A percentile compares a stretch with the other conserved stretches of the same genome.
These are phyloP conservation scores for Metaphire vulgaris DNA, from an alignment of 1,140 invertebrate genomes.

Conservation along the genomic window DNA sequence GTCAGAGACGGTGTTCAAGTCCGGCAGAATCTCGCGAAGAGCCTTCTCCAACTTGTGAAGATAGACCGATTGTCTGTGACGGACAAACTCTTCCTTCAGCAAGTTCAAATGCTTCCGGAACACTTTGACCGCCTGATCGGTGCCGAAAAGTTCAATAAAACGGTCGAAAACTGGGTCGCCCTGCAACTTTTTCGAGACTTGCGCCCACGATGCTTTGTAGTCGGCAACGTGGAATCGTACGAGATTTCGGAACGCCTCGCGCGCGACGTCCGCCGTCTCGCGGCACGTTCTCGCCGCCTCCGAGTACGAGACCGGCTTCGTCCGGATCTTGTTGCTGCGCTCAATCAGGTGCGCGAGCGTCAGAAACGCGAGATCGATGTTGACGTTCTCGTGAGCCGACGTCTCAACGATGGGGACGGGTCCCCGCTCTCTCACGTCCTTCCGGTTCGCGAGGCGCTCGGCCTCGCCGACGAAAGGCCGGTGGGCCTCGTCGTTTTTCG, in stretches of 20 bases:
- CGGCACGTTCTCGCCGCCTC: slow-evolving; percentile 79
- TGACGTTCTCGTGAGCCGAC: slow-evolving; percentile 92
- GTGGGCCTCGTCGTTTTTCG: slow-evolving; percentile 90
- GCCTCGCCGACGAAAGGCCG: slow-evolving; percentile 81
- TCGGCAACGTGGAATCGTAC: slow-evolving; percentile 58
- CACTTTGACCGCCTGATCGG: slow-evolving; percentile 71
- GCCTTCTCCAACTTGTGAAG: slow-evolving; percentile 72
- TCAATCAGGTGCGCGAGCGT: slow-evolving; percentile 87
- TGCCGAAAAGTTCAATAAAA: slow-evolving; percentile 82
- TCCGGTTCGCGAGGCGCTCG: slow-evolving; percentile 77
- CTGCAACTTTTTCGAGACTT: slow-evolving; percentile 75
- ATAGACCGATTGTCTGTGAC: slow-evolving; percentile 71
- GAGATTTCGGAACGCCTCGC: slow-evolving; percentile 43
- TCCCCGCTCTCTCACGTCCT: slow-evolving; percentile 81
- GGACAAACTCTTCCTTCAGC: slow-evolving; percentile 75
- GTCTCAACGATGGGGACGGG: slow-evolving; percentile 84
- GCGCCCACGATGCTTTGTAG: slow-evolving; percentile 74
- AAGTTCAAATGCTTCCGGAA: slow-evolving; percentile 76
- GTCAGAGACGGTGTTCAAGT: slow-evolving; percentile 67
- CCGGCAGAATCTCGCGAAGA: slow-evolving; percentile 73
- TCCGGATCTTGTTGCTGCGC: slow-evolving; percentile 58
- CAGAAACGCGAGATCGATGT: slow-evolving; percentile 89
- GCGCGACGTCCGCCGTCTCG: slow-evolving; percentile 69
- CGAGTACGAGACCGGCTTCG: slow-evolving; percentile 68
- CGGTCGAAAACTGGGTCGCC: slow-evolving; percentile 81